Evolutionary conservation across 2,888 invertebrate species (phyloP), one percentile per base, ranked within the genome.

Genomic region (Melanostoma scalare): DNA sequence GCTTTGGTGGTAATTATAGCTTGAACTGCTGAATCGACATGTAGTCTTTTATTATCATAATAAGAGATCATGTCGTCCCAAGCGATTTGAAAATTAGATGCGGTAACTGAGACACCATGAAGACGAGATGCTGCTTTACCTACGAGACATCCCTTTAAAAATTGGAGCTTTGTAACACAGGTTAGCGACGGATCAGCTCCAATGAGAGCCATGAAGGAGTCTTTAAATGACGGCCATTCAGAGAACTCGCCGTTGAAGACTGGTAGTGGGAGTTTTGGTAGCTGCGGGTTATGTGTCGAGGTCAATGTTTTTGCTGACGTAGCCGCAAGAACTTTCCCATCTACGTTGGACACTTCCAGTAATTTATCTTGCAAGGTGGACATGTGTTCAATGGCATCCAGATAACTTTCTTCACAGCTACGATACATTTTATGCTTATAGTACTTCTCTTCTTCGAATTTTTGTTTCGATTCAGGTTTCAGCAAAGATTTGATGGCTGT

Each of bases 141-240:
- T 6, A 55, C 53, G 38, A 56, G 68, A 31, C 36, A 69, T 46
- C 68, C 46, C 10, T 48, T 55, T 36, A 56, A 30, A 6, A 35
- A 69, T 36, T 56, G 56, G 8, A 69, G 68, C n/a, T 69, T 69
- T 46, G 36, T 69, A 10, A 56, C 68, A 38, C 44, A 60, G 6
- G 61, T 61, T 3, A 72, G 71, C 10, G 35, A 44, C 2, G 40
- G 35, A 35, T 61, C 42, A 4, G 52, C 50, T 9, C 50, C 40
- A 2, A 50, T 52, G 1, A 53, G 5, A 10, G 42, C 44, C 67
- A 53, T 42, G 20, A 67, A 67, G 5, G 42, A 33, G 9, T 52
- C 65, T 52, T 65, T 50, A 3, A 52, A 65, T 52, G 67, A 42
- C 2, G 35, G 35, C 31, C 44, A 38, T 38, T 38, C 38, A 8